Percentiles rank a stretch among this genome's conserved stretches.
Conservation (phyloP, 2,113 vertebrate species). For the Sinocyclocheilus rhinocerous region DNA sequence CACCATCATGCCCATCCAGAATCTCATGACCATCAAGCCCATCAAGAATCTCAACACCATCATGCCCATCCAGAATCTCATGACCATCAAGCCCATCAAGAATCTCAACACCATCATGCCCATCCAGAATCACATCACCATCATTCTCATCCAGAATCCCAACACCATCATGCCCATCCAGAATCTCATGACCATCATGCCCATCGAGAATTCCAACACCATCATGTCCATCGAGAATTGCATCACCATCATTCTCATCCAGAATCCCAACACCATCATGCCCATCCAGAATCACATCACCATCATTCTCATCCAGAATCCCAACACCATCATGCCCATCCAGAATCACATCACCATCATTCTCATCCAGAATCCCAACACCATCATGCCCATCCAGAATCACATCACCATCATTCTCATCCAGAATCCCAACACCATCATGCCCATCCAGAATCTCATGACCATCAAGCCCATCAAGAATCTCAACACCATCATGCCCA, state of each 20-base stretch:
- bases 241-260: too few relatives aligned
- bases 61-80: too few relatives aligned
- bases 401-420: not conserved
- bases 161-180: slow-evolving; percentile 6
- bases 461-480: not conserved
- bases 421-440: slow-evolving; percentile 5
- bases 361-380: slow-evolving; percentile 11
- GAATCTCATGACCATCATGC: not conserved
- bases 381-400: not conserved
- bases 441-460: not conserved
- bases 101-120: too few relatives aligned
- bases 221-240: slow-evolving; percentile 46
- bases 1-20: too few relatives aligned
- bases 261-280: not conserved
- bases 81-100: too few relatives aligned
- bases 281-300: not conserved
- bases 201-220: too few relatives aligned
- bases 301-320: slow-evolving; percentile 11
- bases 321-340: slow-evolving; percentile 42
- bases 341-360: slow-evolving; percentile 44
- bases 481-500: not conserved
- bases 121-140: not conserved
- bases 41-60: too few relatives aligned
- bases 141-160: slow-evolving; percentile 47
- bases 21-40: too few relatives aligned